These are phyloP conservation scores for Drosophila azteca DNA, from an alignment of 1,140 invertebrate species.

Conservation along the genomic window DNA sequence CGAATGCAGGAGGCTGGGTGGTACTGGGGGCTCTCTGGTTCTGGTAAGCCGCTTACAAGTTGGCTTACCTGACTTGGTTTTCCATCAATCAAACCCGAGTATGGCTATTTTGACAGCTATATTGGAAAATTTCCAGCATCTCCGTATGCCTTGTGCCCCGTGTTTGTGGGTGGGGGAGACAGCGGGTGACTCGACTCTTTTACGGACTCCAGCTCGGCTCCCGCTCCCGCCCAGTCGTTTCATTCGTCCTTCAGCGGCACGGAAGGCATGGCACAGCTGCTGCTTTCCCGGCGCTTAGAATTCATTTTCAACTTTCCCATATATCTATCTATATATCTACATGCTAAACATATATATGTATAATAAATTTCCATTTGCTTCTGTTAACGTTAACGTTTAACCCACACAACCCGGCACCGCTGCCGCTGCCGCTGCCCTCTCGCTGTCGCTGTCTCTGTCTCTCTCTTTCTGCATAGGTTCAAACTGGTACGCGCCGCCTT, in stretches of 20 bases:
- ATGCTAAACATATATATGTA: slow-evolving; percentile 42
- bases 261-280: slow-evolving; percentile 47
- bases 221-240: not conserved
- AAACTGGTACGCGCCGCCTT: slow-evolving; percentile 65
- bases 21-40: not conserved
- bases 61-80: slow-evolving; percentile 1
- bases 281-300: slow-evolving; percentile 45
- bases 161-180: not conserved
- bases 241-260: slow-evolving; percentile 14
- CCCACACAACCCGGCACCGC: slow-evolving; percentile 30
- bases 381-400: slow-evolving; percentile 20
- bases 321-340: slow-evolving; percentile 68
- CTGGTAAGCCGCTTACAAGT: slow-evolving; percentile 34
- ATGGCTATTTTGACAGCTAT: slow-evolving; percentile 30
- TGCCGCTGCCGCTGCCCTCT: not conserved
- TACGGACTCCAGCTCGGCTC: no score
- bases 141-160: no score
- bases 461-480: slow-evolving; percentile 42
- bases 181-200: slow-evolving; percentile 10
- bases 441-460: not conserved
- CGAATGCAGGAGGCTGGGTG: slow-evolving; percentile 1
- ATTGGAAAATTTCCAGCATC: not conserved
- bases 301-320: slow-evolving; percentile 72
- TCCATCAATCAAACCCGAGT: slow-evolving; percentile 38
- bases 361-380: slow-evolving; percentile 76